These are phyloP conservation scores for Pelobates cultripes DNA, from an alignment of 2,797 vertebrate genomes.

Conservation along the genomic window DNA sequence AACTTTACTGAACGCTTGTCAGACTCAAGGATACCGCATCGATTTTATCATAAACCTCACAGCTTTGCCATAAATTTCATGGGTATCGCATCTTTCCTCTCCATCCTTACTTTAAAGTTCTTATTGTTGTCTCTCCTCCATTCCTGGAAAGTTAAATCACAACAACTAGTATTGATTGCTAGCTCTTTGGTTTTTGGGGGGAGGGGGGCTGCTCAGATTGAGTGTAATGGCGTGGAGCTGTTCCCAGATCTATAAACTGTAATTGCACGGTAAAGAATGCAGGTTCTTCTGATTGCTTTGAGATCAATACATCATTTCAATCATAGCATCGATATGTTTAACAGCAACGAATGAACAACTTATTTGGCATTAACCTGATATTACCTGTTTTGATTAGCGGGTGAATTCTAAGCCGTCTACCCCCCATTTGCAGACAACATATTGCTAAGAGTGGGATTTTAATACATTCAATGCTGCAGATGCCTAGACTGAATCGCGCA, in stretches of 20 bases:
- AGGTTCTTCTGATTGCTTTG: neutral
- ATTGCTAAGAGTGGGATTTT: neutral
- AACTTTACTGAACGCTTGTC: constrained; percentile 73
- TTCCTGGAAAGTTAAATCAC: constrained; percentile 17
- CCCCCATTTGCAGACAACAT: neutral
- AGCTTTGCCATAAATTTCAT: constrained; percentile 45
- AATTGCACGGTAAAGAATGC: constrained; percentile 12
- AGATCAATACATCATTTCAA: constrained; percentile 35
- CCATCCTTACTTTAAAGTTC: constrained; percentile 36
- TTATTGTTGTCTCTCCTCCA: constrained; percentile 25
- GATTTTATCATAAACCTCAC: constrained; percentile 52
- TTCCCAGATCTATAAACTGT: neutral
- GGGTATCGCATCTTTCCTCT: constrained; percentile 33
- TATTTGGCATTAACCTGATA: neutral
- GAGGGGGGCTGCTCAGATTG: constrained; percentile 3
- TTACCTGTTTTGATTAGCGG: neutral
- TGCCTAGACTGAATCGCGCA: neutral
- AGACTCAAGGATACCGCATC: constrained; percentile 43
- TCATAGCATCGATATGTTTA: neutral
- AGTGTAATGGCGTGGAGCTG: neutral
- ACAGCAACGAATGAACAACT: neutral
- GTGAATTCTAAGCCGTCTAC: neutral
- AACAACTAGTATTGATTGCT: constrained; percentile 24
- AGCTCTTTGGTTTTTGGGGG: constrained; percentile 25
- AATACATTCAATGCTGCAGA: neutral